These are phyloP conservation scores for Platygyra sinensis DNA, from an alignment of 64 coral and sea anemone genomes.

Conservation along the genomic window DNA sequence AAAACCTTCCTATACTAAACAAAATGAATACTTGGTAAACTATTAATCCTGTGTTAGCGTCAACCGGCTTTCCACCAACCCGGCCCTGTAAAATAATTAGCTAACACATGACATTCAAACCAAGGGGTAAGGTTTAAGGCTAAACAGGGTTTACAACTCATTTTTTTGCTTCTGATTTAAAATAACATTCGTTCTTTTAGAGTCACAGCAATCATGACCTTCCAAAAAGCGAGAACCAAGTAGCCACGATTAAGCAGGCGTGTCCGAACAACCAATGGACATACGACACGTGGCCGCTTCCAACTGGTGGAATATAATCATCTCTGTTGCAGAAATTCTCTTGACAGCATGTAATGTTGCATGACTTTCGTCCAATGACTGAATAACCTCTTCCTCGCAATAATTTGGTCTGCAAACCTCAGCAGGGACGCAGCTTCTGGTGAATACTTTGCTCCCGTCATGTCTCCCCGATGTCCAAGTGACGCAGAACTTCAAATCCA, in stretches of 20 bases:
- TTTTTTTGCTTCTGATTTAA: not conserved
- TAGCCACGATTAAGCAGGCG: not conserved
- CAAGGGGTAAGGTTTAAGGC: too few relatives aligned
- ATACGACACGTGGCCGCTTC: not conserved
- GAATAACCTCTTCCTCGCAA: not conserved
- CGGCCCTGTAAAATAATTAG: too few relatives aligned
- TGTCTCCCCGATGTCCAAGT: not conserved
- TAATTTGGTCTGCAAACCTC: not conserved
- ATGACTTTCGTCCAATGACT: not conserved
- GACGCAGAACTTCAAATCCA: not conserved
- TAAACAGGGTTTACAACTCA: too few relatives aligned
- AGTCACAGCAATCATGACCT: too few relatives aligned
- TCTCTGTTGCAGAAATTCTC: constrained; percentile 36
- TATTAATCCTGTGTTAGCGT: too few relatives aligned
- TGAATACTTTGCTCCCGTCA: constrained; percentile 1
- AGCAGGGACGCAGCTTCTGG: not conserved
- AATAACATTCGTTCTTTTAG: too few relatives aligned
- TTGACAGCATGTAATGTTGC: constrained; percentile 24
- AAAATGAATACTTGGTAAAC: too few relatives aligned
- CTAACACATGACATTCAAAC: too few relatives aligned
- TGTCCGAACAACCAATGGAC: not conserved
- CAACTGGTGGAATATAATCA: not conserved
- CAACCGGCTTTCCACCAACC: too few relatives aligned
- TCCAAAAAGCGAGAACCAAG: not conserved
- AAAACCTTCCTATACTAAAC: too few relatives aligned